Evolutionary conservation across 2,888 invertebrate species (phyloP).

Genomic region (Malthinus seriepunctatus): DNA sequence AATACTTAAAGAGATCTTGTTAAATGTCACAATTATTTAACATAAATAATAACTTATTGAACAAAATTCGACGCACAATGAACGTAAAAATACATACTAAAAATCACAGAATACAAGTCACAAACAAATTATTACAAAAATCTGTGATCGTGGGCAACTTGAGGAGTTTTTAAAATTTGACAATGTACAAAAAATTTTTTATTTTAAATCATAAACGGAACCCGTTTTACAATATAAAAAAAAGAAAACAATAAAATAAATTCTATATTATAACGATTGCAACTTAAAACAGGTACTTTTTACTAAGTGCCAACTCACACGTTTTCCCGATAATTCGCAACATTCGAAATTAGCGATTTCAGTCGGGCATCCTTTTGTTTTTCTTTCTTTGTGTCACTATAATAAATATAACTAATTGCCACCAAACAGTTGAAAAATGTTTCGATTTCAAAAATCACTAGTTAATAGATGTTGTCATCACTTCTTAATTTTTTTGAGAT

Average conservation of each 20-base stretch:
- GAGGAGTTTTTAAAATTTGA: conserved; percentile 7
- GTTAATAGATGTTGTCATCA: conserved; percentile 2
- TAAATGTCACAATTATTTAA: neutral
- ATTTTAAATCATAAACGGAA: conserved; percentile 31
- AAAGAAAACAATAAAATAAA: conserved; percentile 51
- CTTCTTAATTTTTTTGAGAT: conserved; percentile 9
- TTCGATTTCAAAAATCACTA: neutral
- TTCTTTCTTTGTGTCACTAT: conserved; percentile 8
- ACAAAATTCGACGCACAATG: conserved; percentile 13
- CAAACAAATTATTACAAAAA: conserved; percentile 43
- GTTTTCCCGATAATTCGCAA: conserved; percentile 22
- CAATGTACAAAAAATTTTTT: conserved; percentile 12
- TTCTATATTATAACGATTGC: conserved; percentile 51
- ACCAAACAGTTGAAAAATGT: conserved; percentile 12
- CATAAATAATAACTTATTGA: conserved; percentile 2
- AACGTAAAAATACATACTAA: conserved; percentile 44
- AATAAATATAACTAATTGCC: conserved; percentile 20
- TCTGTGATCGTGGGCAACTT: conserved; percentile 39
- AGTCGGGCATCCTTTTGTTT: too few relatives aligned
- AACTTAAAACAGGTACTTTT: conserved; percentile 54
- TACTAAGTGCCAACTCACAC: conserved; percentile 45
- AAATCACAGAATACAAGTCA: conserved; percentile 54
- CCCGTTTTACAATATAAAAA: conserved; percentile 21
- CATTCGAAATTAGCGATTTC: conserved; percentile 40
- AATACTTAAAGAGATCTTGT: conserved; percentile 2